Evolutionary conservation across 1,140 invertebrate genomes (phyloP).

Genomic region (Tyrophagus putrescentiae): DNA sequence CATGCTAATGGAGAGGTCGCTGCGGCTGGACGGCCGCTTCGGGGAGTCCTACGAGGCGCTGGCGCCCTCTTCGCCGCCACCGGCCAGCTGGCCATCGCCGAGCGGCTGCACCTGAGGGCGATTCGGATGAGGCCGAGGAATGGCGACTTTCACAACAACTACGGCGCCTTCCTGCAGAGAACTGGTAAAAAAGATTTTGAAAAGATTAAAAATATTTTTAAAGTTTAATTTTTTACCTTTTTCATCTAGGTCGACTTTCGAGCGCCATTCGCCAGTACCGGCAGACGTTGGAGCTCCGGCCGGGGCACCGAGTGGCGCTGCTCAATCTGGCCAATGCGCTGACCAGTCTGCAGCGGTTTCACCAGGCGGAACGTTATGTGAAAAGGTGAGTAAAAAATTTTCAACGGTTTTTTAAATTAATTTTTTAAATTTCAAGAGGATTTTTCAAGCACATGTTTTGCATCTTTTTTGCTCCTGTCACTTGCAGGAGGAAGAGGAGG

Average conservation of each 20-base stretch:
- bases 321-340: constrained; percentile 3
- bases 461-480: no score
- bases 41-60: constrained; percentile 31
- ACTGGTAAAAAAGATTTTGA: no score
- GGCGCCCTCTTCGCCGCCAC: constrained; percentile 29
- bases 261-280: neutral
- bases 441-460: no score
- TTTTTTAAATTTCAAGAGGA: neutral
- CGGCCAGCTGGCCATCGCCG: constrained; percentile 28
- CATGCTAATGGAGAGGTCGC: constrained; percentile 29
- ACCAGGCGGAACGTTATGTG: constrained; percentile 4
- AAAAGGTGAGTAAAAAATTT: constrained; percentile 12
- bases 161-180: constrained; percentile 35
- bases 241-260: neutral
- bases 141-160: constrained; percentile 35
- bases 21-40: constrained; percentile 31
- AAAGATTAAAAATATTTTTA: no score
- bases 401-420: no score
- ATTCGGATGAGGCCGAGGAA: constrained; percentile 28
- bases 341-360: neutral
- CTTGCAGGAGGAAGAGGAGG: no score
- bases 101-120: constrained; percentile 30
- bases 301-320: neutral
- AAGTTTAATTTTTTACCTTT: no score
- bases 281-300: neutral